phyloP scores from a whole-genome alignment of 1,140 invertebrate species.

The Drosophila trapezifrons region DNA sequence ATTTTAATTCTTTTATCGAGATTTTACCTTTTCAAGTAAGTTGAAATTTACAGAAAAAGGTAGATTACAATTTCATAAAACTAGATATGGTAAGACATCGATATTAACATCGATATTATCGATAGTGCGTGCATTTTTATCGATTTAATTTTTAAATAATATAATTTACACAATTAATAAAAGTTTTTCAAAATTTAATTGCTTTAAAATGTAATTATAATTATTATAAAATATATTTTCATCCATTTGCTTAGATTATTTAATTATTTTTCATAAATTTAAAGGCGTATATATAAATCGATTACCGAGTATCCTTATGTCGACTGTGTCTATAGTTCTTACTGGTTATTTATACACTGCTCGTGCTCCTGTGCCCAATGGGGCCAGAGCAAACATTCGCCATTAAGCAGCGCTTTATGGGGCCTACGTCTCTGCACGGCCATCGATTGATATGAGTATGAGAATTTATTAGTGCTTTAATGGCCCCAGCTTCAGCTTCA shows the following conservation, averaged over 20 bases:
- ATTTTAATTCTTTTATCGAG: too few relatives aligned
- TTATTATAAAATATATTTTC: too few relatives aligned
- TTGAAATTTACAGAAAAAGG: too few relatives aligned
- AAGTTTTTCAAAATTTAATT: neutral
- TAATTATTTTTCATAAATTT: too few relatives aligned
- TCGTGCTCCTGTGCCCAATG: slow-evolving; percentile 8
- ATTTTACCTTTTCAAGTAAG: too few relatives aligned
- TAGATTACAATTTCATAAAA: too few relatives aligned
- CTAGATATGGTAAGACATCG: neutral
- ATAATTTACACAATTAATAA: too few relatives aligned
- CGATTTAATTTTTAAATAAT: too few relatives aligned
- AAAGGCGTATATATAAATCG: neutral
- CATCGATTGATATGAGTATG: slow-evolving; percentile 62
- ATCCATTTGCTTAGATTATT: neutral
- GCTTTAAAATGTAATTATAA: too few relatives aligned
- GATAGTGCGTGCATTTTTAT: neutral
- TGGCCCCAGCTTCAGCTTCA: slow-evolving; percentile 26
- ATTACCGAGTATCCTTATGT: slow-evolving; percentile 6
- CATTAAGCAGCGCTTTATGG: slow-evolving; percentile 62
- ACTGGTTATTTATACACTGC: slow-evolving; percentile 31
- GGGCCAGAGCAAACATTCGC: slow-evolving; percentile 14
- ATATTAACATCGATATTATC: neutral
- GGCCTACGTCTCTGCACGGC: slow-evolving; percentile 23
- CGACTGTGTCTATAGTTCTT: neutral
- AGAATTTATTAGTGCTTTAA: slow-evolving; percentile 67